Conservation (phyloP, 64 coral and sea anemone species). For the Porites lutea region DNA sequence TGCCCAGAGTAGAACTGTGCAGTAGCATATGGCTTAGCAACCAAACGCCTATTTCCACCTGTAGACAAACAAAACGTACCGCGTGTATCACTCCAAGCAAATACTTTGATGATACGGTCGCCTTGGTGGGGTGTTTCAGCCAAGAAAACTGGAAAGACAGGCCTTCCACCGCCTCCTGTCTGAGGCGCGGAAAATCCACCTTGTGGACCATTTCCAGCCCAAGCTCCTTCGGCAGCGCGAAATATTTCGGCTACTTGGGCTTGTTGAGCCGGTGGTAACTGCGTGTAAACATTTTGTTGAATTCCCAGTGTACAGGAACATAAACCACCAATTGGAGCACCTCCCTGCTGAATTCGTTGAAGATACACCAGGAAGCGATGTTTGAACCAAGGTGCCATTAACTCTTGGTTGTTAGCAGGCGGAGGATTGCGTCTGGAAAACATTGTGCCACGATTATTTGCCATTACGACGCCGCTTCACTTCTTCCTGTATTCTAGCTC, state of each 20-base stretch:
- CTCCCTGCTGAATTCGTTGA: neutral
- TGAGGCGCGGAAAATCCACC: neutral
- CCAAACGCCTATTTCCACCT: neutral
- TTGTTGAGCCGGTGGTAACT: neutral
- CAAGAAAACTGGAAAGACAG: slow-evolving; percentile 14
- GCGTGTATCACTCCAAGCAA: neutral
- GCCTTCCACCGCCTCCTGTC: neutral
- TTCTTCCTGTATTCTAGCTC: too few relatives aligned
- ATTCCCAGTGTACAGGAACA: slow-evolving; percentile 20
- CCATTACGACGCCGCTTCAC: neutral
- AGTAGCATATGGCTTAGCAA: neutral
- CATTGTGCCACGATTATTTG: neutral
- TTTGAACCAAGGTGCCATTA: slow-evolving; percentile 8
- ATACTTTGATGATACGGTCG: slow-evolving; percentile 15
- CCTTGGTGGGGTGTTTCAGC: neutral
- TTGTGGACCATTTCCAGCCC: neutral
- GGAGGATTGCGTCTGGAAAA: neutral
- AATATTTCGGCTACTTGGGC: slow-evolving; percentile 17
- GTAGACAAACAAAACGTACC: slow-evolving; percentile 22
- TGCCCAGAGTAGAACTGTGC: slow-evolving; percentile 15
- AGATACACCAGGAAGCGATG: slow-evolving; percentile 1
- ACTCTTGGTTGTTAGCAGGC: neutral
- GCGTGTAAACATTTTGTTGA: neutral
- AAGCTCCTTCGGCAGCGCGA: slow-evolving; percentile 1
- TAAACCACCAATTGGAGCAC: neutral